Evolutionary conservation across 2,797 vertebrate species (phyloP).

Genomic region (Rhincodon typus): DNA sequence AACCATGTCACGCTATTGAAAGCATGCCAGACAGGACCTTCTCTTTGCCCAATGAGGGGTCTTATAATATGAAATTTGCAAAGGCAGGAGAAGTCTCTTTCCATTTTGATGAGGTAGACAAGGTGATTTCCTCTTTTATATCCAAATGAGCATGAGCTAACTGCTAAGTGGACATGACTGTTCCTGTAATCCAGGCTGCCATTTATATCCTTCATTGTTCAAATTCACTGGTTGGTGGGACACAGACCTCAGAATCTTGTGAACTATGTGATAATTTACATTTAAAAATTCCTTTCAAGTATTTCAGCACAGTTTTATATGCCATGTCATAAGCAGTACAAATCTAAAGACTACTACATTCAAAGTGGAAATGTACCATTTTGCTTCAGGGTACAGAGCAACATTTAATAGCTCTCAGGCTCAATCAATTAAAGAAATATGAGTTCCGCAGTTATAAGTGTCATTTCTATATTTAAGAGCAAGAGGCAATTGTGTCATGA

Average conservation of each 20-base stretch:
- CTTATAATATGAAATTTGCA: neutral
- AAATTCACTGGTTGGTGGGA: neutral
- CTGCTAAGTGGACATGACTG: neutral
- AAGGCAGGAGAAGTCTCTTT: neutral
- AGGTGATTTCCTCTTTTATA: neutral
- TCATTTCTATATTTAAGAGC: neutral
- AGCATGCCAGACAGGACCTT: neutral
- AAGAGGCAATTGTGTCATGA: neutral
- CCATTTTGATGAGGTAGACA: neutral
- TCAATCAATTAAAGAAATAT: neutral
- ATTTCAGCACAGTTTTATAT: neutral
- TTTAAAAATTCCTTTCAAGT: neutral
- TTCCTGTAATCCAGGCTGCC: neutral
- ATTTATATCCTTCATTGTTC: neutral
- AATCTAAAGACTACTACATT: neutral
- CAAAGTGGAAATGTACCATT: neutral
- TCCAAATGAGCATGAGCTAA: neutral
- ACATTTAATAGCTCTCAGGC: neutral
- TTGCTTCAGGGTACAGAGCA: constrained; percentile 15
- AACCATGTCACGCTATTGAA: no score
- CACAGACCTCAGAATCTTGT: neutral
- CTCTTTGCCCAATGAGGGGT: neutral
- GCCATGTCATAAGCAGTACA: neutral
- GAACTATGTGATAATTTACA: neutral
- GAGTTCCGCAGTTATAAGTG: constrained; percentile 16